These are phyloP conservation scores for Theonella swinhoei DNA, from an alignment of 37 sponge, comb jelly and placozoan genomes.

Conservation along the genomic window DNA sequence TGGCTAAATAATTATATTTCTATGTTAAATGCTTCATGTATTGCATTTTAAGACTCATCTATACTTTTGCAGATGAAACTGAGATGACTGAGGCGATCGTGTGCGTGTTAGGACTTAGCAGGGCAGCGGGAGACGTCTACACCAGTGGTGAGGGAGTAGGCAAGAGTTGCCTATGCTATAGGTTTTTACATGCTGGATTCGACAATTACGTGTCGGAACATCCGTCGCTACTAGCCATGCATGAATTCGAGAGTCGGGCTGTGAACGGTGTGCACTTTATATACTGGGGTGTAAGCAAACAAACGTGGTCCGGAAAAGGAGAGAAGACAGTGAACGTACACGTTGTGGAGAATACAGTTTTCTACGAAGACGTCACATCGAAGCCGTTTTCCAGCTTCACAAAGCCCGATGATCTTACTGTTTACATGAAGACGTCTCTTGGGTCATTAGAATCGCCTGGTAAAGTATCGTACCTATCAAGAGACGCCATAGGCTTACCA, in stretches of 20 bases:
- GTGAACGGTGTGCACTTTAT: conserved; percentile 49
- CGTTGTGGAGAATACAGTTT: conserved; percentile 69
- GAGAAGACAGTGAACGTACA: conserved; percentile 15
- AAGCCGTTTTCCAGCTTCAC: conserved; percentile 25
- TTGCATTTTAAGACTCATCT: no score
- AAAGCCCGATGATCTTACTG: background rate
- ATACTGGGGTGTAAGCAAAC: conserved; percentile 60
- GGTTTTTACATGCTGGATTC: conserved; percentile 59
- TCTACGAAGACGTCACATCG: conserved; percentile 67
- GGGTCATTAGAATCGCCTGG: conserved; percentile 41
- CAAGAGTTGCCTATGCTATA: conserved; percentile 76
- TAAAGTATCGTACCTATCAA: conserved; percentile 51
- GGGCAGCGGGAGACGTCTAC: background rate
- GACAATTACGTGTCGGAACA: conserved; percentile 55
- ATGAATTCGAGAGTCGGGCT: conserved; percentile 65
- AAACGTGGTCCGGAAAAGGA: background rate
- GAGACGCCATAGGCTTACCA: conserved; percentile 18
- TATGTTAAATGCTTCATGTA: no score
- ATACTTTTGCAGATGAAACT: no score
- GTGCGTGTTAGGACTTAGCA: conserved; percentile 53
- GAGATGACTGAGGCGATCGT: background rate
- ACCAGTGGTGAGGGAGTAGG: conserved; percentile 44
- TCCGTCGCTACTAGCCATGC: conserved; percentile 56
- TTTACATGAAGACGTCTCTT: conserved; percentile 31
- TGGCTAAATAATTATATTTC: no score